Conservation (phyloP, 2,797 vertebrate species). For the Pelobates cultripes region DNA sequence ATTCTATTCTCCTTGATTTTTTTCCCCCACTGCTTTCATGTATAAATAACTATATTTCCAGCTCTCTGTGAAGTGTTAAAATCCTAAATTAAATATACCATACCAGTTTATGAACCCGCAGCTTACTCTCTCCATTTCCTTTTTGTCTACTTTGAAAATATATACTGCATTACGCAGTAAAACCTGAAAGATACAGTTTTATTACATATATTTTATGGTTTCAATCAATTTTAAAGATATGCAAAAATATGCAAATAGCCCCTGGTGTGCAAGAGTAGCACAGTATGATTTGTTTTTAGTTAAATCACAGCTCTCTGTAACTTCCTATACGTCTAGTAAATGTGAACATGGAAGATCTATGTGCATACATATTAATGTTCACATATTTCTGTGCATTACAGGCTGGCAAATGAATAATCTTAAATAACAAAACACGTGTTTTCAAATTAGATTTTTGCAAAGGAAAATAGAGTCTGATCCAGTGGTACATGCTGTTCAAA, state of each 20-base stretch:
- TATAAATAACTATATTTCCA: too few species aligned
- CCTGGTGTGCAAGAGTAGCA: conserved; percentile 47
- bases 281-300: conserved; percentile 55
- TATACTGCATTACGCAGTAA: conserved; percentile 32
- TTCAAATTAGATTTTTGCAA: conserved; percentile 16
- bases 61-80: background rate
- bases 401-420: conserved; percentile 39
- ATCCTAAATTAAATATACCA: conserved; percentile 21
- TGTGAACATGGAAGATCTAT: conserved; percentile 51
- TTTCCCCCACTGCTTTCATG: background rate
- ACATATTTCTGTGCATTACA: conserved; percentile 22
- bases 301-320: conserved; percentile 50
- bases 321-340: conserved; percentile 43
- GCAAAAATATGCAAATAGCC: conserved; percentile 57
- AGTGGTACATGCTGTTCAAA: conserved; percentile 58
- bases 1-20: background rate
- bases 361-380: conserved; percentile 43
- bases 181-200: conserved; percentile 50
- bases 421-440: conserved; percentile 43
- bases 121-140: conserved; percentile 25
- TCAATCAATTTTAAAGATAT: conserved; percentile 55
- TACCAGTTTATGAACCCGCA: conserved; percentile 32
- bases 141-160: conserved; percentile 39
- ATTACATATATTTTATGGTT: conserved; percentile 56
- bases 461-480: conserved; percentile 46